A percentile compares a stretch with the other conserved stretches of the same genome.
These are phyloP conservation scores for Pachyuromys duprasi DNA, from an alignment of 2,797 vertebrate species.

Conservation along the genomic window DNA sequence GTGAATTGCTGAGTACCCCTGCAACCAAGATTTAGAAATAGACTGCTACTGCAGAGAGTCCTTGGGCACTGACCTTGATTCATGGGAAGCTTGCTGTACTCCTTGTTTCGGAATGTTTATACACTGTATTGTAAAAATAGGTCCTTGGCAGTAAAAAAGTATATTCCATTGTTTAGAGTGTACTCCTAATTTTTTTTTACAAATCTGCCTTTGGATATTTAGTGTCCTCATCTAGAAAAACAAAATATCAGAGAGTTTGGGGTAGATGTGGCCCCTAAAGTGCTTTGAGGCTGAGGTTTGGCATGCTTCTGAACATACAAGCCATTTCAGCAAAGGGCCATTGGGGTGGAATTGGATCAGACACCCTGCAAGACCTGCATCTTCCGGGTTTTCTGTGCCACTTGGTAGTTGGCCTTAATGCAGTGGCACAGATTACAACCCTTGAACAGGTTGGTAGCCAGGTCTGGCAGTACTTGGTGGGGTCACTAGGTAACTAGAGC, in stretches of 20 bases:
- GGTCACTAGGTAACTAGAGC: fast-evolving
- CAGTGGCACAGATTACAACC: background rate
- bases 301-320: fast-evolving
- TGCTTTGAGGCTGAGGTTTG: background rate
- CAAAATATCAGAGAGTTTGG: background rate
- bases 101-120: background rate
- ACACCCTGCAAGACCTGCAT: background rate
- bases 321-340: background rate
- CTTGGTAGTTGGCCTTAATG: background rate
- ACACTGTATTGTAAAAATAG: background rate
- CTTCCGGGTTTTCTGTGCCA: background rate
- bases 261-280: background rate
- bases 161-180: background rate
- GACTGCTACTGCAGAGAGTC: fast-evolving
- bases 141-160: background rate
- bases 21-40: background rate
- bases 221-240: background rate
- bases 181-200: background rate
- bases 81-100: background rate
- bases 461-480: background rate
- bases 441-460: background rate
- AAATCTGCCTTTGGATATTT: background rate
- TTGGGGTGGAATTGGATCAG: too few species aligned
- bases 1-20: background rate
- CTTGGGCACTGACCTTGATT: background rate